Percentiles rank a stretch among this genome's conserved stretches.
These are phyloP conservation scores for Thaumetopoea pityocampa DNA, from an alignment of 1,140 invertebrate species.

Conservation along the genomic window DNA sequence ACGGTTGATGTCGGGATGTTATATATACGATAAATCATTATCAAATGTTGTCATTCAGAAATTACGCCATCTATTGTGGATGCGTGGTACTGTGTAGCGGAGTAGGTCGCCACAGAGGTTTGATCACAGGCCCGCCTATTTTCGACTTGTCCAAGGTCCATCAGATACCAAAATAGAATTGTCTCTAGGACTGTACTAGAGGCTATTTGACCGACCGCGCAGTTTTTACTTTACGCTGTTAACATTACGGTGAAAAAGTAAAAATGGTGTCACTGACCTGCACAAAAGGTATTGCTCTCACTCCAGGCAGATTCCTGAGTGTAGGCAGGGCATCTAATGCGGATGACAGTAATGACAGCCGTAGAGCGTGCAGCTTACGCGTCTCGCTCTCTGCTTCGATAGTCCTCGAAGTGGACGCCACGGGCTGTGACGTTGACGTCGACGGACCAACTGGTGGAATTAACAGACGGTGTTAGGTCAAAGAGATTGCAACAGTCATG, in stretches of 20 bases:
- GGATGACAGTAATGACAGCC: slow-evolving; percentile 81
- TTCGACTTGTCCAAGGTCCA: too few species aligned
- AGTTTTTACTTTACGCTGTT: neutral
- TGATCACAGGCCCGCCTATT: too few species aligned
- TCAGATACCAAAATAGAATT: too few species aligned
- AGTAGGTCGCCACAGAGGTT: too few species aligned
- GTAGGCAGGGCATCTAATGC: slow-evolving; percentile 80
- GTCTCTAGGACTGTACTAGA: too few species aligned
- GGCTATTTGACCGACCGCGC: too few species aligned
- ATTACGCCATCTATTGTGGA: too few species aligned
- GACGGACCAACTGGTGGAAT: slow-evolving; percentile 44
- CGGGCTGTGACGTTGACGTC: slow-evolving; percentile 44
- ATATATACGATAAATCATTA: too few species aligned
- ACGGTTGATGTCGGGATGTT: too few species aligned
- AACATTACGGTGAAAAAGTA: neutral
- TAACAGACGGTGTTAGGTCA: neutral
- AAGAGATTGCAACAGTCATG: too few species aligned
- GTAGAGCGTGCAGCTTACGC: slow-evolving; percentile 78
- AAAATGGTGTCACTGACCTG: slow-evolving; percentile 33
- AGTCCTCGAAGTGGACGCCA: slow-evolving; percentile 51
- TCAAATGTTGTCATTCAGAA: too few species aligned
- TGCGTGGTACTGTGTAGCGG: too few species aligned
- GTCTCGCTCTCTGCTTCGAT: slow-evolving; percentile 52
- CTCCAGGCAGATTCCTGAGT: slow-evolving; percentile 79
- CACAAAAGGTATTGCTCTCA: slow-evolving; percentile 86